phyloP scores from a whole-genome alignment of 2,797 vertebrate genomes.

The Erithacus rubecula region DNA sequence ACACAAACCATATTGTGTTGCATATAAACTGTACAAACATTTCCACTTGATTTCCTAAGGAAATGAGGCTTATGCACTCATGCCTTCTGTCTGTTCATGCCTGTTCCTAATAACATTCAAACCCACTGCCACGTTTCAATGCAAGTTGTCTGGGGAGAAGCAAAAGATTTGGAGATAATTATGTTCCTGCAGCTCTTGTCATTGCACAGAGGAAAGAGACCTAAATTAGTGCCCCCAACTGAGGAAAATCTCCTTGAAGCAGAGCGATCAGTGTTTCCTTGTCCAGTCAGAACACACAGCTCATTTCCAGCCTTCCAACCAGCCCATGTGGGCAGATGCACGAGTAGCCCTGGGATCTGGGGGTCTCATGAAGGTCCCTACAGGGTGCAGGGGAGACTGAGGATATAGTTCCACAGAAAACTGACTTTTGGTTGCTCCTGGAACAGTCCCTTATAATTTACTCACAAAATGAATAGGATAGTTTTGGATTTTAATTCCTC shows the following conservation, averaged over 20 bases:
- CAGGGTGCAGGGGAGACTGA: not conserved
- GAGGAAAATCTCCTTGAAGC: conserved; percentile 13
- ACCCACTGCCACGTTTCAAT: not conserved
- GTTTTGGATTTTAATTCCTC: not conserved
- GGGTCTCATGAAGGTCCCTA: not conserved
- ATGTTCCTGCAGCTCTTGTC: conserved; percentile 11
- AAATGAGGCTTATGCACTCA: conserved; percentile 34
- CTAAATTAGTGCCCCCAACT: not conserved
- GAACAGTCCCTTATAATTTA: not conserved
- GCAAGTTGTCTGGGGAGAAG: conserved; percentile 11
- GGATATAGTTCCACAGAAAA: not conserved
- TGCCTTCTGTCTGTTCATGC: not conserved
- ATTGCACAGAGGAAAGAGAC: not conserved
- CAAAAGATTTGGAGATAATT: conserved; percentile 16
- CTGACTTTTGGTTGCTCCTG: not conserved
- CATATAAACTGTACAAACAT: not conserved
- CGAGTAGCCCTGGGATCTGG: not conserved
- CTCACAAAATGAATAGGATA: not conserved
- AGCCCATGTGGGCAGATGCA: rapidly evolving
- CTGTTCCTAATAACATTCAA: not conserved
- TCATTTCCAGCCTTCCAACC: not conserved
- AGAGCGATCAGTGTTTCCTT: not conserved
- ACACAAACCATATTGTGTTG: not conserved
- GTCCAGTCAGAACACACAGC: not conserved
- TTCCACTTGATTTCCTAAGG: conserved; percentile 50